Base-by-base conservation (phyloP, 1,140 invertebrate species). In the Eriosoma lanigerum region DNA sequence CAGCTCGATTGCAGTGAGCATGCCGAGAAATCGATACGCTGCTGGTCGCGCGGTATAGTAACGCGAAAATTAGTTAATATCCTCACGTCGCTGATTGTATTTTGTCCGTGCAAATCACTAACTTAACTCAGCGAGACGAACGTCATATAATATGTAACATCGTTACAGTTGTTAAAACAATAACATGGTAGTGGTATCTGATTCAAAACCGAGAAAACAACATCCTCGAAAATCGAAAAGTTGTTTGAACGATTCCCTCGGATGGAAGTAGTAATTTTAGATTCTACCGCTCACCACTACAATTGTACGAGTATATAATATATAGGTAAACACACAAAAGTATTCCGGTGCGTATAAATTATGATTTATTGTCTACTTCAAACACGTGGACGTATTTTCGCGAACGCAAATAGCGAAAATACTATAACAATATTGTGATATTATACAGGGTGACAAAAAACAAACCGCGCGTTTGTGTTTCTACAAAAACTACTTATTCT, bases 301-400 rank as follows among this genome's bases (percentile, higher is more conserved):
- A n/a, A n/a, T n/a, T n/a, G n/a, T n/a, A n/a, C n/a, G n/a, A n/a
- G 32, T 38, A 38, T 38, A 38, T 3, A 4, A 38, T 38, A 38
- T 24, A 29, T 24, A 13, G 50, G 48, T 19, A 29, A 1, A 24
- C 3, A 24, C 58, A 24, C 58, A 24, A 60, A 60, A 44, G 29
- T 66, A 66, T 26, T 19, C 32, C 9, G 9, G 0, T 13, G 29
- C 10, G 62, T 12, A 17, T 21, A 5, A 29, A 60, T 56, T 21
- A 68, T 68, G 64, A 68, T 68, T 68, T 68, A 68, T 68, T n/a
- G 32, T 68, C 64, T 46, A 68, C 38, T 38, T 8, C 26, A 10
- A 24, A 17, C 1, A 19, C 64, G n/a, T 46, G 64, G n/a, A 46
- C 21, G 26, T 44, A 68, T 68, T 46, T 68, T 68, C 38, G 38